A percentile compares a stretch with the other conserved stretches of the same genome.
Conservation (phyloP, 1,140 invertebrate species). For the Dermatophagoides farinae region DNA sequence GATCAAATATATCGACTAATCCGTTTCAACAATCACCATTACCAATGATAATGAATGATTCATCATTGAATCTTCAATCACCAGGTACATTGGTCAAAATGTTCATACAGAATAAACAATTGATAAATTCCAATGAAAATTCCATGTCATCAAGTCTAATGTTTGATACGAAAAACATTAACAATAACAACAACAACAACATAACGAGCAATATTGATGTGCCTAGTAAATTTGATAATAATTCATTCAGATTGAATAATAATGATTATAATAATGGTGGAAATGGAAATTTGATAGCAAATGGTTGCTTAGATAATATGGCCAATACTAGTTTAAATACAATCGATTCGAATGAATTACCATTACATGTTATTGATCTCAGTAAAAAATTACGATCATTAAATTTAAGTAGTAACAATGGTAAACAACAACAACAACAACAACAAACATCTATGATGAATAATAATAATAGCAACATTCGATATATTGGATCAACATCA, state of each 20-base stretch:
- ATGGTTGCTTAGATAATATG: neutral
- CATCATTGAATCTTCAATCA: constrained; percentile 22
- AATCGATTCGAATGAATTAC: constrained; percentile 6
- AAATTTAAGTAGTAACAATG: neutral
- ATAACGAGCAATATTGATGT: too few relatives aligned
- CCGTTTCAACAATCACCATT: neutral
- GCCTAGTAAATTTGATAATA: neutral
- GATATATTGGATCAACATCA: neutral
- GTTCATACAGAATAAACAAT: constrained; percentile 52
- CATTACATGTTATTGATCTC: constrained; percentile 2
- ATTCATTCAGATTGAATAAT: neutral
- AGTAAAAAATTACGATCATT: constrained; percentile 3
- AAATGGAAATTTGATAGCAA: neutral
- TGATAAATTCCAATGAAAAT: neutral
- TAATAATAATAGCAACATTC: neutral
- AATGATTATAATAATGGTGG: neutral
- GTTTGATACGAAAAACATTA: neutral
- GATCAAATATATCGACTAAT: neutral
- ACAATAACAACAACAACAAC: neutral
- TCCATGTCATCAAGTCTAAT: neutral
- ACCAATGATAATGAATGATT: constrained; percentile 24
- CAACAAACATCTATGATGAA: too few relatives aligned
- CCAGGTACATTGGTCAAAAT: constrained; percentile 44
- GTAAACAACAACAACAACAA: neutral
- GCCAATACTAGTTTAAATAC: neutral